Evolutionary conservation across 2,797 vertebrate genomes (phyloP), one percentile per base, ranked within the genome.

Genomic region (Sebastes ruberrimus): DNA sequence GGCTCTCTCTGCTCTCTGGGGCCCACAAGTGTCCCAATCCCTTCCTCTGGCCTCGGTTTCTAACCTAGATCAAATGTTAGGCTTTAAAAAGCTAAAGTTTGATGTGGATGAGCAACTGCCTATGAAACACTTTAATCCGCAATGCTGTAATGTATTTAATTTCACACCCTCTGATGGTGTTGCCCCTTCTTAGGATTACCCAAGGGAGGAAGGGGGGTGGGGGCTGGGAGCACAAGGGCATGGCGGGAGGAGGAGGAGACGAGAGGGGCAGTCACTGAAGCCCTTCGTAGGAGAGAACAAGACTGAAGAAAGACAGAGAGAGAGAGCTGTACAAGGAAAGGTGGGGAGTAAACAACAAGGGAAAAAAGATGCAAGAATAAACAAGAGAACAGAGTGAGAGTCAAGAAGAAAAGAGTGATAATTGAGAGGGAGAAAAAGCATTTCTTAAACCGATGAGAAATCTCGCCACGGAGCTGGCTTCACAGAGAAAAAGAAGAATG

Each of bases 41-140:
- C 93, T 93, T 82, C 95, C 95, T 94, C 69, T 62, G 95, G 91
- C 92, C 95, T 93, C 85, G 92, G 87, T 95, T 96, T 94, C 96
- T 96, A 96, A 95, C 88, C 90, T 88, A 96, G 97, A 98, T 97
- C 97, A 97, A 97, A 97, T 97, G 97, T 96, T 97, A 91, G 96
- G 95, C 95, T 96, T 97, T 97, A 95, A 96, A 97, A 97, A 96
- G 95, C 95, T 93, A 95, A 97, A 96, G 96, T 97, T 96, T 97
- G 97, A 97, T 97, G 96, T 97, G 97, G 96, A 97, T 97, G 97
- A 97, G 97, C 96, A 97, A 98, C 96, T 97, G 97, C 96, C 96
- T 97, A 96, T 96, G 96, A 97, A 98, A 97, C 89, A 89, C 96
- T 96, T 97, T 97, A 97, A 97, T 96, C 96, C 94, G 94, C 95